Percentiles rank a stretch among this genome's conserved stretches.
phyloP scores from a whole-genome alignment of 30 jellyfish, hydroid and myxozoan genomes.

The Nemopilema nomurai region DNA sequence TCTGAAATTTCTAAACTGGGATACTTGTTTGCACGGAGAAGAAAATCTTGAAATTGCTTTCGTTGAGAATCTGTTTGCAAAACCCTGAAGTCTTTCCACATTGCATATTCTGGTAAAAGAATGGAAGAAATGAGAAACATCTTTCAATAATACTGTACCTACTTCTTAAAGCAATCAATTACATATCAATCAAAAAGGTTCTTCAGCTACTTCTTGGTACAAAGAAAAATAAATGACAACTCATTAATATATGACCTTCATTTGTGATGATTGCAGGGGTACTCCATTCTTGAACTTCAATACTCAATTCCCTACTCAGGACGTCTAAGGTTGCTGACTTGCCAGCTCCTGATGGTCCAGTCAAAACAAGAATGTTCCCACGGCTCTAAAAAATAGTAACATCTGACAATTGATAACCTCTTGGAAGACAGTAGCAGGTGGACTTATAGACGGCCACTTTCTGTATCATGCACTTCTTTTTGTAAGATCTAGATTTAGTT shows the following conservation, averaged over 20 bases:
- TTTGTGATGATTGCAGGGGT: slow-evolving; percentile 68
- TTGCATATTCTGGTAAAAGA: slow-evolving; percentile 33
- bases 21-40: slow-evolving; percentile 89
- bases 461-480: too few relatives aligned
- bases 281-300: slow-evolving; percentile 84
- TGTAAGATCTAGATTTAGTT: too few relatives aligned
- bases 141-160: too few relatives aligned
- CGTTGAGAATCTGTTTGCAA: slow-evolving; percentile 69
- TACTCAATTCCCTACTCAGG: slow-evolving; percentile 49
- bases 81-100: slow-evolving; percentile 51
- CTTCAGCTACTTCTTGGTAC: too few relatives aligned
- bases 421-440: neutral
- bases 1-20: slow-evolving; percentile 54
- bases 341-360: slow-evolving; percentile 97
- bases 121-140: neutral
- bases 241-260: slow-evolving; percentile 37
- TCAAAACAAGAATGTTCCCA: slow-evolving; percentile 71
- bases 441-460: too few relatives aligned
- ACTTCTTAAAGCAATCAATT: neutral
- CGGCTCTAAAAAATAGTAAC: slow-evolving; percentile 20
- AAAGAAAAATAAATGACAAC: too few relatives aligned
- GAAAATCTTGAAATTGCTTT: slow-evolving; percentile 90
- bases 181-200: neutral
- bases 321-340: slow-evolving; percentile 85
- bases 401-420: neutral